Conservation (phyloP, 2,888 invertebrate species). For the Pantelozetes paolii region DNA sequence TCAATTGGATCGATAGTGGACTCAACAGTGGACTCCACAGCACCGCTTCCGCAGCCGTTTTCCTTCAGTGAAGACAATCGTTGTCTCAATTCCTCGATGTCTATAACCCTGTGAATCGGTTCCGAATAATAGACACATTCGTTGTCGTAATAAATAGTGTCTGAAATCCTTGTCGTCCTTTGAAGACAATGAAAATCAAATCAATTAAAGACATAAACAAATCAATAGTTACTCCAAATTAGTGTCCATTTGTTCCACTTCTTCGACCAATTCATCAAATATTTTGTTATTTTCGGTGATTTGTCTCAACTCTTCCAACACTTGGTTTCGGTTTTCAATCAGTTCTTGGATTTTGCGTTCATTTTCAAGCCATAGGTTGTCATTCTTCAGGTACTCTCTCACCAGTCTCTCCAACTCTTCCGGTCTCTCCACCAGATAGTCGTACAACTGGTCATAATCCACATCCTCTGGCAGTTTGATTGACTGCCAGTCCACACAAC, state of each 20-base stretch:
- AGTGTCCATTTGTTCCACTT: neutral
- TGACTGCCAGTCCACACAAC: neutral
- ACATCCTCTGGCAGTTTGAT: neutral
- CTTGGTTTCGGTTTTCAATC: neutral
- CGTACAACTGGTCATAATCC: neutral
- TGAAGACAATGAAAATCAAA: neutral
- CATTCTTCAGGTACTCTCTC: neutral
- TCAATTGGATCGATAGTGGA: too few relatives aligned
- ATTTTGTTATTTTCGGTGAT: neutral
- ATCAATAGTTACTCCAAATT: neutral
- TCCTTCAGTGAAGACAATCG: neutral
- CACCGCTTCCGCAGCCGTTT: neutral
- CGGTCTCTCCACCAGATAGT: neutral
- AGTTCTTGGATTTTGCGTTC: neutral
- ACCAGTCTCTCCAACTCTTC: conserved; percentile 2
- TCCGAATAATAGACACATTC: conserved; percentile 18
- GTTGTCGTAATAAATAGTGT: conserved; percentile 15
- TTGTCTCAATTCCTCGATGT: conserved; percentile 13
- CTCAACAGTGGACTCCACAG: neutral
- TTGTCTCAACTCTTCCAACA: neutral
- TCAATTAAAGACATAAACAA: neutral
- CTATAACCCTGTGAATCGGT: conserved; percentile 27
- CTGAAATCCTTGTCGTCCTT: conserved; percentile 7
- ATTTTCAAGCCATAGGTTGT: conserved; percentile 4
- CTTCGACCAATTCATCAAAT: conserved; percentile 7